These are phyloP conservation scores for Gerris lacustris DNA, from an alignment of 2,888 invertebrate species.

Conservation along the genomic window DNA sequence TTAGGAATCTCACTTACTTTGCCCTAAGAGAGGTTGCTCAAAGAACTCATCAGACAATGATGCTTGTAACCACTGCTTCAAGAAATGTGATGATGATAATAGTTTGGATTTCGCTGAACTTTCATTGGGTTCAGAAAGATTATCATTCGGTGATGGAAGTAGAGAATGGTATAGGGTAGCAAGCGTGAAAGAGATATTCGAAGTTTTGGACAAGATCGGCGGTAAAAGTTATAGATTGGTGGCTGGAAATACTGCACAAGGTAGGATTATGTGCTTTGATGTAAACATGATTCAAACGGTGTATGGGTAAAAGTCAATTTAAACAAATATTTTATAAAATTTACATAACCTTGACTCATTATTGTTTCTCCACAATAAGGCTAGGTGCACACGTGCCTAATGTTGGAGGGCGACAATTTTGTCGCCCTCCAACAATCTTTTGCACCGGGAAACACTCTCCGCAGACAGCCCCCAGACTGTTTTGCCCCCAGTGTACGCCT, in stretches of 20 bases:
- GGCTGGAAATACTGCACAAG: constrained; percentile 63
- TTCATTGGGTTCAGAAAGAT: not conserved
- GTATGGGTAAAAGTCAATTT: no score
- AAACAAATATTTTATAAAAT: no score
- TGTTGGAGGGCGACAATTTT: no score
- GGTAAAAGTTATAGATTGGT: constrained; percentile 45
- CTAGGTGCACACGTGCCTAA: no score
- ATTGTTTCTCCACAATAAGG: no score
- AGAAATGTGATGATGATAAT: not conserved
- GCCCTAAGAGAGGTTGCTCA: not conserved
- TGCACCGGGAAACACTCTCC: no score
- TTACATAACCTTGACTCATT: no score
- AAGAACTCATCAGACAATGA: no score
- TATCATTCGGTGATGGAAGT: constrained; percentile 30
- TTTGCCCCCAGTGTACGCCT: no score
- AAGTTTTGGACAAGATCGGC: constrained; percentile 42
- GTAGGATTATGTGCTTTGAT: constrained; percentile 36
- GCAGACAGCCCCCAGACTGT: no score
- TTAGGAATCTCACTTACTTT: not conserved
- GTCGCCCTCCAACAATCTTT: no score
- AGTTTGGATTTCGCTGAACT: not conserved
- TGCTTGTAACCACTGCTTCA: not conserved
- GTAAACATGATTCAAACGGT: no score
- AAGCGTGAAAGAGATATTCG: constrained; percentile 45
- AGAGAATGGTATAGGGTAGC: constrained; percentile 47